phyloP scores from a whole-genome alignment of 2,888 invertebrate genomes.

The Fissipunctia ypsillon region DNA sequence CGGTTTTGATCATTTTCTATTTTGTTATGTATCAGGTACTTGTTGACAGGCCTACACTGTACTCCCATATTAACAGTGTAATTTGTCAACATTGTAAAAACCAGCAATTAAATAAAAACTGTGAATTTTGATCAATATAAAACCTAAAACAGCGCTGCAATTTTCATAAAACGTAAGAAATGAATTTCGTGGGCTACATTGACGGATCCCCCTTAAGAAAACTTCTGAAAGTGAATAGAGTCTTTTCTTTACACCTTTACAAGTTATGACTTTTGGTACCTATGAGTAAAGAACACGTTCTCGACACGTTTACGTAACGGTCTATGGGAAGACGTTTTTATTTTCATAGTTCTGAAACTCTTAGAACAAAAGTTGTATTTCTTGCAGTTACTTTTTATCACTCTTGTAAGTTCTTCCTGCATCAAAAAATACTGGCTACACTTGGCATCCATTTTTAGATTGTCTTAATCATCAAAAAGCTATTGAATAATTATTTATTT shows the following conservation, averaged over 20 bases:
- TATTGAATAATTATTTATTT: too few species aligned
- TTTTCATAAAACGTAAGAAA: not conserved
- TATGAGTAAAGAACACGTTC: slow-evolving; percentile 4
- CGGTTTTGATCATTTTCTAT: not conserved
- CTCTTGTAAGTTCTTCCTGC: not conserved
- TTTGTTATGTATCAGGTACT: not conserved
- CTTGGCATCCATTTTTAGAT: not conserved
- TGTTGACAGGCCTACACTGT: not conserved
- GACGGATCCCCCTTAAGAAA: not conserved
- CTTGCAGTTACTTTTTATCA: slow-evolving; percentile 28
- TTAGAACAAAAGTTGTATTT: slow-evolving; percentile 22
- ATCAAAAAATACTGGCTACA: slow-evolving; percentile 1
- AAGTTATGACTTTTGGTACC: not conserved
- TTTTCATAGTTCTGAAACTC: slow-evolving; percentile 38
- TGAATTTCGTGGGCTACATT: not conserved
- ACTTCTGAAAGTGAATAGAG: not conserved
- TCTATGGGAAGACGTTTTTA: slow-evolving; percentile 3
- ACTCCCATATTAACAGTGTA: too few species aligned
- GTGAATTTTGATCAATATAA: not conserved
- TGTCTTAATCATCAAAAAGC: not conserved
- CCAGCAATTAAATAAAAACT: too few species aligned
- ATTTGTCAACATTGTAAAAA: not conserved
- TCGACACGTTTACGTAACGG: slow-evolving; percentile 20
- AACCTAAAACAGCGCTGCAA: too few species aligned
- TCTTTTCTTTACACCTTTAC: not conserved